These are phyloP conservation scores for Stenodema calcarata DNA, from an alignment of 2,888 invertebrate genomes.

Conservation along the genomic window DNA sequence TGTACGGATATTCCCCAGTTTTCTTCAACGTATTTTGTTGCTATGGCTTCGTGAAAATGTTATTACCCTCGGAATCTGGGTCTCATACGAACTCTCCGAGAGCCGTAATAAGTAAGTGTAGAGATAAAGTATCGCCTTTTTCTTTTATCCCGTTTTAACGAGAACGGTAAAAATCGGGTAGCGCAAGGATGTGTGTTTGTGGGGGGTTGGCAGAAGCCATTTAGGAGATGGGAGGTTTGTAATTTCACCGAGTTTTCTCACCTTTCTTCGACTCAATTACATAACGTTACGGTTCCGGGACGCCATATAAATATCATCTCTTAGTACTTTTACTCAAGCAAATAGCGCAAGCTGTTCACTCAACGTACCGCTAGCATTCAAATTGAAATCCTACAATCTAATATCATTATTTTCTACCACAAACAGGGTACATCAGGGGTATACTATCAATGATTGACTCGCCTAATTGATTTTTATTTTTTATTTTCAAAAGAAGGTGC, in stretches of 20 bases:
- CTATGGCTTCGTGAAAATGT: slow-evolving; percentile 21
- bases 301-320: too few species aligned
- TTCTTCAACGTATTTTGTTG: not conserved
- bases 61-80: slow-evolving; percentile 16
- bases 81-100: not conserved
- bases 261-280: not conserved
- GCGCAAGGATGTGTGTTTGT: too few species aligned
- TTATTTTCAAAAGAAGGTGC: too few species aligned
- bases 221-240: not conserved
- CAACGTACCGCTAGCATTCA: too few species aligned
- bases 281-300: not conserved
- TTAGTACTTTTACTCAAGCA: too few species aligned
- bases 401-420: too few species aligned
- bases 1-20: not conserved
- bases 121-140: not conserved
- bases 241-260: not conserved
- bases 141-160: not conserved
- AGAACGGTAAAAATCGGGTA: not conserved
- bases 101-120: not conserved
- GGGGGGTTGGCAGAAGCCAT: not conserved
- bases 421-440: too few species aligned
- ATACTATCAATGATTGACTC: too few species aligned
- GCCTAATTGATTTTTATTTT: too few species aligned
- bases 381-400: too few species aligned
- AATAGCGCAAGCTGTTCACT: too few species aligned